phyloP scores from a whole-genome alignment of 2,888 invertebrate genomes.

The Psylliodes chrysocephalus region DNA sequence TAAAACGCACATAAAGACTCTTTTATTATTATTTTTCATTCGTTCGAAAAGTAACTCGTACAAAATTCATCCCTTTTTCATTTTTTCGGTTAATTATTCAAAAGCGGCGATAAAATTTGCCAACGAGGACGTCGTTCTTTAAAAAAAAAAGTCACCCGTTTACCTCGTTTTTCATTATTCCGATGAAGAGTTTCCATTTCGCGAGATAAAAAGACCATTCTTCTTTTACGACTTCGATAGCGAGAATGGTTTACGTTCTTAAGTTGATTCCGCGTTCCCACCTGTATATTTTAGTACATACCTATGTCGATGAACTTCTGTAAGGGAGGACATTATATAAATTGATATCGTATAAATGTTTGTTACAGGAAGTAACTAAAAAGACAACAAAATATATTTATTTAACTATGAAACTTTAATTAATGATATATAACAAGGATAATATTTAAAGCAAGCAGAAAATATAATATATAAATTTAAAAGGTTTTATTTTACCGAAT shows the following conservation, averaged over 20 bases:
- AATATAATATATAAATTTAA: too few species aligned
- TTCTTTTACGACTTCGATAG: constrained; percentile 13
- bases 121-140: constrained; percentile 21
- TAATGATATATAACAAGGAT: too few species aligned
- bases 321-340: too few species aligned
- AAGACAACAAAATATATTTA: too few species aligned
- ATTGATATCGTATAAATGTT: too few species aligned
- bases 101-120: constrained; percentile 25
- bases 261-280: constrained; percentile 7
- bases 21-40: too few species aligned
- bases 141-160: constrained; percentile 23
- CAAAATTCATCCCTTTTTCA: constrained; percentile 6
- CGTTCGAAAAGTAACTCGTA: not conserved
- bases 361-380: too few species aligned
- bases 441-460: too few species aligned
- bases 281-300: not conserved
- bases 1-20: too few species aligned
- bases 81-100: constrained; percentile 30
- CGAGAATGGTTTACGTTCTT: constrained; percentile 17
- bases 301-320: not conserved
- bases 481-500: too few species aligned
- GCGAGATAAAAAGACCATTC: constrained; percentile 25
- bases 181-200: constrained; percentile 21
- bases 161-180: constrained; percentile 26
- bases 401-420: too few species aligned